phyloP scores from a whole-genome alignment of 2,113 vertebrate genomes.

The Anguilla rostrata region DNA sequence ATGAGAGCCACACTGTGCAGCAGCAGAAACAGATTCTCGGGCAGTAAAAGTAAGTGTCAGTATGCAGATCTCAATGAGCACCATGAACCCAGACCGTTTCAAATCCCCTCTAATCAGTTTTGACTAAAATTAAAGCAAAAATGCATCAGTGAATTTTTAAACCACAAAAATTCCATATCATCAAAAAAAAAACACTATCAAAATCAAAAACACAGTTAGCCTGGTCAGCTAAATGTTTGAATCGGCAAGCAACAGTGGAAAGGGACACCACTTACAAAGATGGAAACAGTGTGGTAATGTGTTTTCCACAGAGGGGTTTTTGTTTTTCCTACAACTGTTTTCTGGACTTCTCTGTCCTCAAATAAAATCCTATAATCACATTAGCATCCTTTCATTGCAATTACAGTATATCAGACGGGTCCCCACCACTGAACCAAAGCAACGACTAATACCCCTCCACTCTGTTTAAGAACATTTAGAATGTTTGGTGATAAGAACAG shows the following conservation, averaged over 20 bases:
- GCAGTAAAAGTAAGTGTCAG: background rate
- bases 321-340: background rate
- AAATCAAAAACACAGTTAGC: background rate
- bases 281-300: background rate
- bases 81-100: background rate
- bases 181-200: background rate
- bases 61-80: background rate
- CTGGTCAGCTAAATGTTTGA: background rate
- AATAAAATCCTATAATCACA: background rate
- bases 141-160: background rate
- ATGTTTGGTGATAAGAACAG: background rate
- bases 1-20: background rate
- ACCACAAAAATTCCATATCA: background rate
- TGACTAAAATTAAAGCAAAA: background rate
- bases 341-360: background rate
- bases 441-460: background rate
- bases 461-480: background rate
- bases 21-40: background rate
- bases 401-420: background rate
- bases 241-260: background rate
- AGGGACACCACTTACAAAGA: background rate
- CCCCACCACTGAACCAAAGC: background rate
- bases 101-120: background rate
- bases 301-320: background rate
- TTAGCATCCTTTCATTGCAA: background rate